Conservation (phyloP, 1,140 invertebrate genomes). For the Gonatopus flavifemur region DNA sequence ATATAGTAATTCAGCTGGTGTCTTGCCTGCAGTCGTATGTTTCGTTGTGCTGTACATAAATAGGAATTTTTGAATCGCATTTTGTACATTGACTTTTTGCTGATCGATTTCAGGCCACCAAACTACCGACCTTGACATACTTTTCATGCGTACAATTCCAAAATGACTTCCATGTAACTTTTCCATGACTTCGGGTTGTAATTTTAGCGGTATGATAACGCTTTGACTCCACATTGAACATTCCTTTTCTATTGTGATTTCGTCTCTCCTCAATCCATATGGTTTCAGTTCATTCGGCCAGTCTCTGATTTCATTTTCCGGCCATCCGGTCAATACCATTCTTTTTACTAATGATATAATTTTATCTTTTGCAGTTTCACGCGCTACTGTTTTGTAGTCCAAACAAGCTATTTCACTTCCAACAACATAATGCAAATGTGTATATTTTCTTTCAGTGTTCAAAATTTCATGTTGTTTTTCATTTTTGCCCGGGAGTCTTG, state of each 20-base stretch:
- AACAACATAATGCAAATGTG: constrained; percentile 3
- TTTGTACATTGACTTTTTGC: neutral
- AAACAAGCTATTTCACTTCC: neutral
- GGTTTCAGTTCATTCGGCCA: neutral
- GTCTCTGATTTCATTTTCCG: neutral
- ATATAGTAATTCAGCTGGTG: constrained; percentile 8
- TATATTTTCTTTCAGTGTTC: neutral
- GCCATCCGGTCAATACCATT: neutral
- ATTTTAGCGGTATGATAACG: constrained; percentile 18
- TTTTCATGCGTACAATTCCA: constrained; percentile 27
- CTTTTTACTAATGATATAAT: neutral
- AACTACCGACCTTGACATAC: constrained; percentile 18
- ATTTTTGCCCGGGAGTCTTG: neutral
- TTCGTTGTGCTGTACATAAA: constrained; percentile 8
- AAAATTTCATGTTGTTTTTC: neutral
- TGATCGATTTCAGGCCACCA: constrained; percentile 24
- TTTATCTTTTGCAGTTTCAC: constrained; percentile 5
- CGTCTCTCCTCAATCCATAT: constrained; percentile 2
- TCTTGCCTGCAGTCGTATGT: constrained; percentile 5
- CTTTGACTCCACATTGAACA: constrained; percentile 14
- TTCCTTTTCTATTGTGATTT: neutral
- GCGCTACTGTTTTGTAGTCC: constrained; percentile 2
- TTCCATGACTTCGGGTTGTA: constrained; percentile 14
- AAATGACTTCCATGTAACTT: constrained; percentile 26
- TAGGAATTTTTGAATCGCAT: constrained; percentile 9